Percentiles rank a stretch among this genome's conserved stretches.
Conservation (phyloP, 1,140 invertebrate genomes). For the Subanguina moxae region DNA sequence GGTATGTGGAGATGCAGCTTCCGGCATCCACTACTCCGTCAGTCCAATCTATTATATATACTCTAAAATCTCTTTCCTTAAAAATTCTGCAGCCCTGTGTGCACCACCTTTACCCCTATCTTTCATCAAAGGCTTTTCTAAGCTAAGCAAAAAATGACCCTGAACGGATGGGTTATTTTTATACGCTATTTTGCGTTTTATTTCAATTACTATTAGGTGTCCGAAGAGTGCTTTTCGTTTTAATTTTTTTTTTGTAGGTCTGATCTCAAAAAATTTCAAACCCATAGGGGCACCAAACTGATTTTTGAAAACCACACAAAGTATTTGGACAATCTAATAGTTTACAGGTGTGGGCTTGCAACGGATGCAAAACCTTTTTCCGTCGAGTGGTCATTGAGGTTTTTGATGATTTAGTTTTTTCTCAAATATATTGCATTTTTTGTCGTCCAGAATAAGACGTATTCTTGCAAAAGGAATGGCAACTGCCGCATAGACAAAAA, state of each 20-base stretch:
- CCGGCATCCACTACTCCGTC: slow-evolving; percentile 47
- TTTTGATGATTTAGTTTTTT: slow-evolving; percentile 27
- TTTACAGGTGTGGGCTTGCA: slow-evolving; percentile 28
- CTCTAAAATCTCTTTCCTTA: background rate
- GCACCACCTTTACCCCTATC: too few relatives aligned
- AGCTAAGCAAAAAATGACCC: too few relatives aligned
- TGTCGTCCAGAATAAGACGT: slow-evolving; percentile 56
- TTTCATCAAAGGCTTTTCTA: too few relatives aligned
- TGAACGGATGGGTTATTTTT: too few relatives aligned
- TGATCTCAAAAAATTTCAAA: too few relatives aligned
- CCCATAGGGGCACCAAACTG: too few relatives aligned
- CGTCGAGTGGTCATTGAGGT: slow-evolving; percentile 49
- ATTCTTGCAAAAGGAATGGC: slow-evolving; percentile 56
- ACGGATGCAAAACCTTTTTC: slow-evolving; percentile 38
- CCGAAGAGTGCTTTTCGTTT: too few relatives aligned
- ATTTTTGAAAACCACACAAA: background rate
- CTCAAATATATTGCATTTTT: background rate
- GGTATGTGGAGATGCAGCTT: slow-evolving; percentile 52
- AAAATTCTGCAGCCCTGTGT: too few relatives aligned
- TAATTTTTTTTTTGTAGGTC: too few relatives aligned
- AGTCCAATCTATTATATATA: too few relatives aligned
- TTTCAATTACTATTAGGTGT: too few relatives aligned
- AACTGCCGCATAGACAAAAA: slow-evolving; percentile 54
- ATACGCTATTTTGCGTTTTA: too few relatives aligned
- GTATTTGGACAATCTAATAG: background rate